Percentiles rank a stretch among this genome's conserved stretches.
These are phyloP conservation scores for Eolophus roseicapilla DNA, from an alignment of 2,113 vertebrate species.

Conservation along the genomic window DNA sequence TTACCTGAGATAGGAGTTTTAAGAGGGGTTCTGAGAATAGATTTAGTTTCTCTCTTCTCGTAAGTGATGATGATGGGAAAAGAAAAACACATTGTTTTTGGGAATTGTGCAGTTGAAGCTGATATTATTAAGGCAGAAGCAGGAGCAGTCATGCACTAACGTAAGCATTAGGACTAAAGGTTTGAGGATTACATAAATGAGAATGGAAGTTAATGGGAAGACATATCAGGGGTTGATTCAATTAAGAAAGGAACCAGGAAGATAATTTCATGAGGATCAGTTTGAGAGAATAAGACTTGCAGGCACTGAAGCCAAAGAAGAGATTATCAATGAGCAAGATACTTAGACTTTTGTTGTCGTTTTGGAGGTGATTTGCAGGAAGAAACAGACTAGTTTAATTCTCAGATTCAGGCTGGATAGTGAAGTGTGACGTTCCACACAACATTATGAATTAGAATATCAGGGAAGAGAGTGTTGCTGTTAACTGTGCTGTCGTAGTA, in stretches of 20 bases:
- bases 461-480: not conserved
- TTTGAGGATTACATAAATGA: not conserved
- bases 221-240: not conserved
- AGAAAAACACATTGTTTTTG: not conserved
- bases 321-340: not conserved
- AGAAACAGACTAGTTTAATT: not conserved
- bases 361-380: not conserved
- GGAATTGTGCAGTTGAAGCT: not conserved
- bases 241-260: not conserved
- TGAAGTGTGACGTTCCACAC: not conserved
- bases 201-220: conserved; percentile 2
- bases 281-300: not conserved
- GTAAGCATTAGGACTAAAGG: not conserved
- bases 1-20: not conserved
- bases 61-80: not conserved
- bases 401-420: not conserved
- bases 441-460: not conserved
- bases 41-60: not conserved
- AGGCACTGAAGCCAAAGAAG: not conserved
- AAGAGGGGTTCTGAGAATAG: not conserved
- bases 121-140: not conserved
- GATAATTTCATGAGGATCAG: not conserved
- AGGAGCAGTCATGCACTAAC: not conserved
- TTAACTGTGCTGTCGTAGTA: not conserved
- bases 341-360: not conserved